These are phyloP conservation scores for Botia almorhae DNA, from an alignment of 2,797 vertebrate species.

Conservation along the genomic window DNA sequence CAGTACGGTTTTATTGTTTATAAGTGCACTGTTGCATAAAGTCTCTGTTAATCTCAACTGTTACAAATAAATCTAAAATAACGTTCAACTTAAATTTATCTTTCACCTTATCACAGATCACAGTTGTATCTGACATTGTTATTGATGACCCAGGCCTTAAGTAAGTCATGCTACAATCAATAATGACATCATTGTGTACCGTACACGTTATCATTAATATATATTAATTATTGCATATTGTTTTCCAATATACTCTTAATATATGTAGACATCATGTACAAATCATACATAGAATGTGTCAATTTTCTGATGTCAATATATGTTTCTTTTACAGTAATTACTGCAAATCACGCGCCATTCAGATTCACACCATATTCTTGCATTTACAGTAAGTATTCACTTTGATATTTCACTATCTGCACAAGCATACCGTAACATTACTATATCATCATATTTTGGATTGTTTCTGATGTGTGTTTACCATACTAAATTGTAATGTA, in stretches of 20 bases:
- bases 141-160: slow-evolving; percentile 69
- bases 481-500: too few species aligned
- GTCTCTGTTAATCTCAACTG: background rate
- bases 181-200: background rate
- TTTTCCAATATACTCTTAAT: background rate
- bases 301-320: background rate
- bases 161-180: slow-evolving; percentile 67
- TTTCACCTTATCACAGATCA: slow-evolving; percentile 72
- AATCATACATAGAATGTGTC: too few species aligned
- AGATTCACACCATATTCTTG: slow-evolving; percentile 87
- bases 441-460: background rate
- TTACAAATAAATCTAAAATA: background rate
- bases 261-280: background rate
- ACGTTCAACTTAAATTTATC: background rate
- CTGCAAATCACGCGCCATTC: slow-evolving; percentile 80
- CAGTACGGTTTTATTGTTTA: slow-evolving; percentile 70
- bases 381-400: slow-evolving; percentile 87
- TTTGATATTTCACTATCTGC: background rate
- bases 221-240: background rate
- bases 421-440: background rate
- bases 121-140: slow-evolving; percentile 64
- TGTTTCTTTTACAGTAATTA: slow-evolving; percentile 76
- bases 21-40: background rate
- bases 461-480: background rate
- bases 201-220: background rate